Conservation (phyloP, 2,888 invertebrate species). For the Pyrrhia umbra region DNA sequence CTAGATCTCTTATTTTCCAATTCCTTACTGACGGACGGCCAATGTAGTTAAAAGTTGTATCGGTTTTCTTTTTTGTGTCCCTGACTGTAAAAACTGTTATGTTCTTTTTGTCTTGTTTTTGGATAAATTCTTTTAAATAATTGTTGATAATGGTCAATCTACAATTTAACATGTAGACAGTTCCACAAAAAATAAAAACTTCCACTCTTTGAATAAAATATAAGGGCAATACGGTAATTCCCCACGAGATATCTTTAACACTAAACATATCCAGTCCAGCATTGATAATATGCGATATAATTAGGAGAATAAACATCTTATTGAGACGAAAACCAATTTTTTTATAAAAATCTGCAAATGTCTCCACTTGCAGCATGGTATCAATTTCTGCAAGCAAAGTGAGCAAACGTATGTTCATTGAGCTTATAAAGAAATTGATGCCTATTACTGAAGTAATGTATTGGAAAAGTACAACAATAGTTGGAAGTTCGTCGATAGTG, state of each 20-base stretch:
- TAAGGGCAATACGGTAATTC: slow-evolving; percentile 56
- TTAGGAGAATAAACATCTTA: slow-evolving; percentile 54
- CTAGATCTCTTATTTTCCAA: slow-evolving; percentile 73
- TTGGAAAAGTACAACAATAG: slow-evolving; percentile 67
- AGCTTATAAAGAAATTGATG: slow-evolving; percentile 62
- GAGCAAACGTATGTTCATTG: slow-evolving; percentile 65
- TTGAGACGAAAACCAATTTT: slow-evolving; percentile 56
- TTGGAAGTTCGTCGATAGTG: slow-evolving; percentile 63
- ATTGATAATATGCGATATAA: slow-evolving; percentile 56
- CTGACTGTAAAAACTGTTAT: slow-evolving; percentile 64
- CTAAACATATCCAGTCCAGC: slow-evolving; percentile 56
- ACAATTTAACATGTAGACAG: slow-evolving; percentile 68
- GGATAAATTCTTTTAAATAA: slow-evolving; percentile 68
- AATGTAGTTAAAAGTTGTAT: slow-evolving; percentile 65
- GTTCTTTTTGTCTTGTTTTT: slow-evolving; percentile 62
- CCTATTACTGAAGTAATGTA: slow-evolving; percentile 64
- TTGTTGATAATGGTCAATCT: slow-evolving; percentile 73
- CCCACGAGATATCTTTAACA: slow-evolving; percentile 32
- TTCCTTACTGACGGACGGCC: slow-evolving; percentile 67
- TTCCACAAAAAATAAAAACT: slow-evolving; percentile 70
- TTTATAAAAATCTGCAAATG: slow-evolving; percentile 63
- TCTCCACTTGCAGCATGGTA: slow-evolving; percentile 60
- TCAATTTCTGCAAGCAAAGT: slow-evolving; percentile 68
- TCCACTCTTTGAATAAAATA: slow-evolving; percentile 72
- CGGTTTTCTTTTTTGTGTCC: slow-evolving; percentile 50